Evolutionary conservation across 2,888 invertebrate species (phyloP).

Genomic region (Sisyra terminalis): DNA sequence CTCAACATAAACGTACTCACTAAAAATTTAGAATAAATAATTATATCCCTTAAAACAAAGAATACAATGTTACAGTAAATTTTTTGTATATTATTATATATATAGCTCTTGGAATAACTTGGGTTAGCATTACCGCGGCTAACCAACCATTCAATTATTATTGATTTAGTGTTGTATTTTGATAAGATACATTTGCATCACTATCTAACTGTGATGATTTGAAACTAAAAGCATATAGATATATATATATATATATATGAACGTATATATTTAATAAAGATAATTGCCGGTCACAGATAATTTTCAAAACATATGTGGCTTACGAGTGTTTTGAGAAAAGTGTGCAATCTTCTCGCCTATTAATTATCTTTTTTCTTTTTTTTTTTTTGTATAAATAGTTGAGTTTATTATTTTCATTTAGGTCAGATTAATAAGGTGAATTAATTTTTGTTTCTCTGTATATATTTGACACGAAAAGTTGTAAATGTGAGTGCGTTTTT

Average conservation of each 20-base stretch:
- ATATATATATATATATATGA: no score
- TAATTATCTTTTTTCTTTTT: no score
- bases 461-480: no score
- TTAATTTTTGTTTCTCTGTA: no score
- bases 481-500: no score
- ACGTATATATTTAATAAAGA: not conserved
- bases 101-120: not conserved
- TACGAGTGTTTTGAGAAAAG: not conserved
- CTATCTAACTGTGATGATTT: constrained; percentile 7
- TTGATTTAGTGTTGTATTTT: constrained; percentile 6
- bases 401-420: no score
- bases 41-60: constrained; percentile 3
- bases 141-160: not conserved
- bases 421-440: no score
- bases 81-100: constrained; percentile 8
- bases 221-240: no score
- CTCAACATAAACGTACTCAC: constrained; percentile 8
- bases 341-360: not conserved
- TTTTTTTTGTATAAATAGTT: no score
- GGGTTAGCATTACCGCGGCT: not conserved
- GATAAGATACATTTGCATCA: constrained; percentile 8
- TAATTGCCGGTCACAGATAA: not conserved
- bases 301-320: not conserved
- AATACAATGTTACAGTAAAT: constrained; percentile 5
- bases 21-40: not conserved